Conservation (phyloP, 2,888 invertebrate species). For the Seira ritae region DNA sequence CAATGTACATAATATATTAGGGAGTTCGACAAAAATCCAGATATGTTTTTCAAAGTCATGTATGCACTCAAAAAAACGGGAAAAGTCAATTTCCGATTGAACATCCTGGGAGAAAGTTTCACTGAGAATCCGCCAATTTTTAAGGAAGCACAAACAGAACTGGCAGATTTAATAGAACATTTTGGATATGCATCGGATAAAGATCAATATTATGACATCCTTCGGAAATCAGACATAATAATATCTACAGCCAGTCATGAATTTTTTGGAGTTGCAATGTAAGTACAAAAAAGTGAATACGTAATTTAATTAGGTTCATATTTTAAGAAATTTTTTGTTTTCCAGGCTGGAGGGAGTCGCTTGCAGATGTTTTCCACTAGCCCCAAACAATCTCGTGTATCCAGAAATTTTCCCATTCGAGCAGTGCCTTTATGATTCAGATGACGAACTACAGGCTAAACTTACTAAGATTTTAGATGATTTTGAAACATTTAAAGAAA, state of each 20-base stretch:
- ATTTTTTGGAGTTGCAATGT: slow-evolving; percentile 87
- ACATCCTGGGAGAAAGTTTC: slow-evolving; percentile 81
- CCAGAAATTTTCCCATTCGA: slow-evolving; percentile 83
- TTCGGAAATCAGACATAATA: slow-evolving; percentile 81
- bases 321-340: slow-evolving; percentile 11
- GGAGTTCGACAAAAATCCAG: slow-evolving; percentile 87
- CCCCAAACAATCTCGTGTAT: slow-evolving; percentile 83
- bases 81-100: slow-evolving; percentile 78
- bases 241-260: slow-evolving; percentile 86
- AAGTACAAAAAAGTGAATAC: slow-evolving; percentile 68
- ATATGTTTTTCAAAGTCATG: slow-evolving; percentile 80
- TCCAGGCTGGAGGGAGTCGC: slow-evolving; percentile 83
- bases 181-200: slow-evolving; percentile 80
- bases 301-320: neutral
- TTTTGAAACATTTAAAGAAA: slow-evolving; percentile 29
- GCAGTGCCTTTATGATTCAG: slow-evolving; percentile 80
- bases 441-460: slow-evolving; percentile 79
- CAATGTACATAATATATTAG: too few species aligned
- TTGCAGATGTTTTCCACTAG: slow-evolving; percentile 83
- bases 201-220: slow-evolving; percentile 79
- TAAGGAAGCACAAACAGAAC: slow-evolving; percentile 77
- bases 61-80: slow-evolving; percentile 78
- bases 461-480: slow-evolving; percentile 74
- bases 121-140: slow-evolving; percentile 81
- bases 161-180: slow-evolving; percentile 78